Percentiles rank a stretch among this genome's conserved stretches.
Evolutionary conservation across 2,797 vertebrate genomes (phyloP).

Genomic region (Acomys russatus): DNA sequence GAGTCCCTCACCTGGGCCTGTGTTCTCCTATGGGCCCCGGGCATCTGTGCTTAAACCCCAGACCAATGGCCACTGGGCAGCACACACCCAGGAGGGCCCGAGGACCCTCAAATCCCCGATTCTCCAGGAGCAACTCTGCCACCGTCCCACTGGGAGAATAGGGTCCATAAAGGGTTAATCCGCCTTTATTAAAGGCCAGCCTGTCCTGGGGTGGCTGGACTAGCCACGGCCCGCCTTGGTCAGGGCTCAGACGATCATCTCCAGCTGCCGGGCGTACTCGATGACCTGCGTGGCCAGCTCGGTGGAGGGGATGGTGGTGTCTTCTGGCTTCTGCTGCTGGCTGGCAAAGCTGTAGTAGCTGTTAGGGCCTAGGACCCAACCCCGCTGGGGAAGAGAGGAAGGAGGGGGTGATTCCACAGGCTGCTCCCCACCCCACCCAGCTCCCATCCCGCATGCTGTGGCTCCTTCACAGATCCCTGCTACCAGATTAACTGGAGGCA

Average conservation of each 20-base stretch:
- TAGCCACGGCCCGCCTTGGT: background rate
- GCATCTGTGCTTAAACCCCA: background rate
- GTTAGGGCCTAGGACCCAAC: conserved; percentile 94
- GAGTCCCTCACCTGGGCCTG: background rate
- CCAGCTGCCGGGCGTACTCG: conserved; percentile 97
- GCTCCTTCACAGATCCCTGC: background rate
- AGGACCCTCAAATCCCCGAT: background rate
- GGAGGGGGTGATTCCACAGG: background rate
- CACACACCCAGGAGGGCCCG: background rate
- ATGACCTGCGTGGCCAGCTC: conserved; percentile 97
- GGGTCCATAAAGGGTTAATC: conserved; percentile 19
- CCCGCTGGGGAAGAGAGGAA: conserved; percentile 90
- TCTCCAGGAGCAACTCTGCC: conserved; percentile 38
- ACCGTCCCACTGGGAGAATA: conserved; percentile 27
- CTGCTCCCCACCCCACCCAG: background rate
- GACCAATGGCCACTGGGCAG: conserved; percentile 5
- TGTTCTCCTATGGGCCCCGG: background rate
- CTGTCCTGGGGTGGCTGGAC: conserved; percentile 5
- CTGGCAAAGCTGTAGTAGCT: conserved; percentile 95
- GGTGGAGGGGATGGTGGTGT: conserved; percentile 95
- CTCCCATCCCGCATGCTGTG: background rate
- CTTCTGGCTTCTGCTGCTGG: conserved; percentile 96
- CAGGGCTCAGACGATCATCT: conserved; percentile 96
- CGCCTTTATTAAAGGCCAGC: conserved; percentile 52
- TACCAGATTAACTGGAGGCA: background rate